Evolutionary conservation across 2,113 vertebrate genomes (phyloP).

Genomic region (Bettongia penicillata): DNA sequence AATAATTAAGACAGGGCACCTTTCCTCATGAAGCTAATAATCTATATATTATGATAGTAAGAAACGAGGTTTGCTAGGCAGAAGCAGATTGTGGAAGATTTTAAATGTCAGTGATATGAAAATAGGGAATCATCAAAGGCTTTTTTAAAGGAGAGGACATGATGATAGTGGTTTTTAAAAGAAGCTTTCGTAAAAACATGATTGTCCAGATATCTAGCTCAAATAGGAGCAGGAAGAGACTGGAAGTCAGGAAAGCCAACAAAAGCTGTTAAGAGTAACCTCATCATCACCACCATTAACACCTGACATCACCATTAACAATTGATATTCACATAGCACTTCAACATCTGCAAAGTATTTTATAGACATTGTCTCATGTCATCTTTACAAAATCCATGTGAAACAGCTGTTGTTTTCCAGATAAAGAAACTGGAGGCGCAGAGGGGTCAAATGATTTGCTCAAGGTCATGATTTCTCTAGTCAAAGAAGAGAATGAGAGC

Average conservation of each 20-base stretch:
- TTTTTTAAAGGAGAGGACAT: not conserved
- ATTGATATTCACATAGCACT: not conserved
- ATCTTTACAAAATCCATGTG: not conserved
- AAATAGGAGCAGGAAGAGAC: not conserved
- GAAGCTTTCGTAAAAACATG: not conserved
- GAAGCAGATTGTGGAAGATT: not conserved
- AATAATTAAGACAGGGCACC: not conserved
- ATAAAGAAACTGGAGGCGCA: not conserved
- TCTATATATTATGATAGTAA: not conserved
- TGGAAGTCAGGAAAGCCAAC: not conserved
- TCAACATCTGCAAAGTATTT: not conserved
- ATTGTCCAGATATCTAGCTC: not conserved
- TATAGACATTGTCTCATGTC: not conserved
- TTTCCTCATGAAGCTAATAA: not conserved
- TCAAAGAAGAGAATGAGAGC: not conserved
- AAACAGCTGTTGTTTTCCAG: not conserved
- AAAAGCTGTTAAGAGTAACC: not conserved
- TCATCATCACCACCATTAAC: no score
- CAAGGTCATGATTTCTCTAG: not conserved
- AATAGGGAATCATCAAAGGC: not conserved
- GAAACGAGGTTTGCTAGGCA: not conserved
- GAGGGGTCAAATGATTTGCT: not conserved
- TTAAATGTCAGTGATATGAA: not conserved
- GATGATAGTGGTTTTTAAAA: not conserved
- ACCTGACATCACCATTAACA: not conserved